These are phyloP conservation scores for Psittacara wagleri DNA, from an alignment of 2,113 vertebrate genomes.

Conservation along the genomic window DNA sequence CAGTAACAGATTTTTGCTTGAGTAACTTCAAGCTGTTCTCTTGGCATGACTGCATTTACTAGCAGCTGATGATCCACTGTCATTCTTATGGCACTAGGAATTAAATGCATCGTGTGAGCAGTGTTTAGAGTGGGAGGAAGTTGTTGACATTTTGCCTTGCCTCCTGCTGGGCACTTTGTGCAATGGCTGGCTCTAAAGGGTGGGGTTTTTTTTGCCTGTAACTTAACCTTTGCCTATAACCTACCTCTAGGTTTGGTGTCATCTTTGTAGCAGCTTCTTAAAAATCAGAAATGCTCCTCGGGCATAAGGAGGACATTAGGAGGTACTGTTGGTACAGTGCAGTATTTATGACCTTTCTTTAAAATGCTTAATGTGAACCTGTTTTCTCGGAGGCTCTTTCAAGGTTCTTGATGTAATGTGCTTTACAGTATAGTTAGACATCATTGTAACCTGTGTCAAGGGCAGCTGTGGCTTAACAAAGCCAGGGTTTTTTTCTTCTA, in stretches of 20 bases:
- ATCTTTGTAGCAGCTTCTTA: slow-evolving; percentile 65
- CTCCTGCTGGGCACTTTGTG: slow-evolving; percentile 45
- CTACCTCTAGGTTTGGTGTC: slow-evolving; percentile 74
- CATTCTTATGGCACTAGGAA: slow-evolving; percentile 44
- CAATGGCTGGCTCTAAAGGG: slow-evolving; percentile 51
- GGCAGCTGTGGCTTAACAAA: slow-evolving; percentile 68
- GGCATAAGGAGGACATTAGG: slow-evolving; percentile 51
- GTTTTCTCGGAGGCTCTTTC: slow-evolving; percentile 65
- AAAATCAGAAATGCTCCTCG: slow-evolving; percentile 29
- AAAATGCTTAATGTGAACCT: slow-evolving; percentile 67
- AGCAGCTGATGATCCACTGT: slow-evolving; percentile 39
- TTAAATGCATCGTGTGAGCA: slow-evolving; percentile 18
- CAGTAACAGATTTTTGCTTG: slow-evolving; percentile 47
- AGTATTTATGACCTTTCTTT: slow-evolving; percentile 73
- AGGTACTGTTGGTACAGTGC: slow-evolving; percentile 67
- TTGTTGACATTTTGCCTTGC: slow-evolving; percentile 35
- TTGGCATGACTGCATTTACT: slow-evolving; percentile 50
- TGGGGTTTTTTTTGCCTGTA: slow-evolving; percentile 21
- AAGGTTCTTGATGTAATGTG: slow-evolving; percentile 68
- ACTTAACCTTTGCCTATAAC: slow-evolving; percentile 68
- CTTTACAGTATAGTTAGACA: slow-evolving; percentile 64
- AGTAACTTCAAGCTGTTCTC: slow-evolving; percentile 46
- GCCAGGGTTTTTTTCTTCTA: not conserved
- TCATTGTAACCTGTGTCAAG: slow-evolving; percentile 66
- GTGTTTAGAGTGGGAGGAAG: slow-evolving; percentile 27